Percentiles rank a stretch among this genome's conserved stretches.
Conservation (phyloP, 2,888 invertebrate genomes). For the Hyposoter didymator region DNA sequence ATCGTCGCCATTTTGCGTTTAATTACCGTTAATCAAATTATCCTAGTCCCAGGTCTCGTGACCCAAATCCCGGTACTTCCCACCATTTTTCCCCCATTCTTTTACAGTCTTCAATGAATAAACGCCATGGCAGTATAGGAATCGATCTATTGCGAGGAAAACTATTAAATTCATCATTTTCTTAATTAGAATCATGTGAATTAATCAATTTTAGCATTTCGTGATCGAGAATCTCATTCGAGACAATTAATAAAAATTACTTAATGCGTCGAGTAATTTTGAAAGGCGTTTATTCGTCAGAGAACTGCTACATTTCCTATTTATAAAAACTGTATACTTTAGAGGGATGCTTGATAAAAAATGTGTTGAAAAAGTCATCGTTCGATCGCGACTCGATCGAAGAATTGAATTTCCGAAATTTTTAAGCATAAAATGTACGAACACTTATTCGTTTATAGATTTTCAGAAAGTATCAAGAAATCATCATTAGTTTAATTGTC, state of each 20-base stretch:
- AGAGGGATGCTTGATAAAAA: not conserved
- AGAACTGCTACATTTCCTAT: not conserved
- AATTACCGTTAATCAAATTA: not conserved
- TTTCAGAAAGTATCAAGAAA: constrained; percentile 27
- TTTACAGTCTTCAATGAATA: not conserved
- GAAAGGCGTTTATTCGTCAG: not conserved
- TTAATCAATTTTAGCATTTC: not conserved
- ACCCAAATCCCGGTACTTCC: not conserved
- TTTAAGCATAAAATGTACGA: not conserved
- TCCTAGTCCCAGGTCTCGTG: not conserved
- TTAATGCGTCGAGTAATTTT: not conserved
- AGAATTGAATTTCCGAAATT: not conserved
- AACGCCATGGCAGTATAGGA: not conserved
- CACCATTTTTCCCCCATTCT: not conserved
- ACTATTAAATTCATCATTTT: too few species aligned
- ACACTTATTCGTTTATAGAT: constrained; percentile 37
- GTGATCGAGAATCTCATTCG: not conserved
- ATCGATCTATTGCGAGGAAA: too few species aligned
- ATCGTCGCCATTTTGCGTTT: not conserved
- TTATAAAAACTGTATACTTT: not conserved
- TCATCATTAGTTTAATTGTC: constrained; percentile 80
- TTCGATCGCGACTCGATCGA: not conserved
- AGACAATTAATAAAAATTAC: not conserved
- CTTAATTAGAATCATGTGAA: too few species aligned
- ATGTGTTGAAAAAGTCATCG: not conserved